Evolutionary conservation across 2,113 vertebrate species (phyloP).

Genomic region (Microtus montanus): DNA sequence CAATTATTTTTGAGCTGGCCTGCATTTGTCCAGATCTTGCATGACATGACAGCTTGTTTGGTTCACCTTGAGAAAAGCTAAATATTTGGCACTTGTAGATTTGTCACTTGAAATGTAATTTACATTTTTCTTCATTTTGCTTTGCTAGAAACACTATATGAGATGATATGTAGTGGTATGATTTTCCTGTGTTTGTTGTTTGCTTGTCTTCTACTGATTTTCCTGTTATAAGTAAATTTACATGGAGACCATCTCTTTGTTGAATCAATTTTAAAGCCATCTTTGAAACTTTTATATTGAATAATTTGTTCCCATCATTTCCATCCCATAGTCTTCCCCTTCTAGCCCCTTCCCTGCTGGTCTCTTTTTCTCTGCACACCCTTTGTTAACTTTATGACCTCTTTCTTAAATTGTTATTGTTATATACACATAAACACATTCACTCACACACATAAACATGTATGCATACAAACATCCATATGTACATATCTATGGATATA

Average conservation of each 20-base stretch:
- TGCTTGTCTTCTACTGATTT: slow-evolving; percentile 34
- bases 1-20: neutral
- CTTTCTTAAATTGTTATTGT: neutral
- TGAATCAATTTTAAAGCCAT: neutral
- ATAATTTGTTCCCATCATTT: neutral
- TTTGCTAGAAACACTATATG: neutral
- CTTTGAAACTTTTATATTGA: neutral
- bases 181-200: slow-evolving; percentile 1
- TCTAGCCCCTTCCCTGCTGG: neutral
- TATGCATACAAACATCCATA: neutral
- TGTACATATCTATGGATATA: no score
- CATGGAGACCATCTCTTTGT: neutral
- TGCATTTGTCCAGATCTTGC: neutral
- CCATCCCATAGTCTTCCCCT: neutral
- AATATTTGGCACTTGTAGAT: neutral
- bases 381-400: neutral
- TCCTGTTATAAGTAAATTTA: neutral
- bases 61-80: slow-evolving; percentile 15
- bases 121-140: slow-evolving; percentile 5
- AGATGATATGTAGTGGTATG: neutral
- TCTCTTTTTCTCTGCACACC: neutral
- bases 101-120: slow-evolving; percentile 16
- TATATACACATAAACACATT: neutral
- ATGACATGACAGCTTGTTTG: neutral
- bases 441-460: neutral